Percentiles rank a stretch among this genome's conserved stretches.
These are phyloP conservation scores for Fragum fragum DNA, from an alignment of 2,888 invertebrate species.

Conservation along the genomic window DNA sequence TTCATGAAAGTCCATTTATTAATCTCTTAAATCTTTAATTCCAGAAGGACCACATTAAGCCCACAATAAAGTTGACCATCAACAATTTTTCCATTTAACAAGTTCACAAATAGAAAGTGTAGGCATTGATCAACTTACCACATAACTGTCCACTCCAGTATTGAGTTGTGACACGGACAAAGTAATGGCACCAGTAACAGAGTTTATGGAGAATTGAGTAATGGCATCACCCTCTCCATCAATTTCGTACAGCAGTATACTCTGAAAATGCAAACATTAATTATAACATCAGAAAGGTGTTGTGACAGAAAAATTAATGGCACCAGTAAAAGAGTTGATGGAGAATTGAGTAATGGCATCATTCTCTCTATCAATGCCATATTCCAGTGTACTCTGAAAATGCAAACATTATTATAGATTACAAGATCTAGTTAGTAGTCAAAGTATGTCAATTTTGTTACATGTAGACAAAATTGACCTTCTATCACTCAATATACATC, in stretches of 20 bases:
- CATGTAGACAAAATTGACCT: too few relatives aligned
- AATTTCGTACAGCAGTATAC: slow-evolving; percentile 77
- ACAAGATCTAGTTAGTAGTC: too few relatives aligned
- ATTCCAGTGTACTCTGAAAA: slow-evolving; percentile 73
- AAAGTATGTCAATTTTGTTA: too few relatives aligned
- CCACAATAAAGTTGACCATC: too few relatives aligned
- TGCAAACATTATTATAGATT: too few relatives aligned
- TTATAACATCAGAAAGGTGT: slow-evolving; percentile 65
- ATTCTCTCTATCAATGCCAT: slow-evolving; percentile 79
- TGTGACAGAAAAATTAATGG: slow-evolving; percentile 77
- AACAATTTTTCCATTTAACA: too few relatives aligned
- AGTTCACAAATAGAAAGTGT: too few relatives aligned
- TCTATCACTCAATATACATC: too few relatives aligned
- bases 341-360: slow-evolving; percentile 76
- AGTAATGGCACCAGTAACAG: slow-evolving; percentile 77
- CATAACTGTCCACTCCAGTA: slow-evolving; percentile 62
- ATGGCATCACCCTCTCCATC: slow-evolving; percentile 75
- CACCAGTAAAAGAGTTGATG: slow-evolving; percentile 75
- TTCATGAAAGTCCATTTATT: too few relatives aligned
- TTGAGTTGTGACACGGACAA: slow-evolving; percentile 73
- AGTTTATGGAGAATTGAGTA: slow-evolving; percentile 77
- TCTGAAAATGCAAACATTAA: slow-evolving; percentile 53
- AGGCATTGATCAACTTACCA: too few relatives aligned
- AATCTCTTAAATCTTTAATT: too few relatives aligned
- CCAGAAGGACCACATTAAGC: too few relatives aligned